Conservation (phyloP, 1,140 invertebrate genomes). For the Ooceraea biroi region DNA sequence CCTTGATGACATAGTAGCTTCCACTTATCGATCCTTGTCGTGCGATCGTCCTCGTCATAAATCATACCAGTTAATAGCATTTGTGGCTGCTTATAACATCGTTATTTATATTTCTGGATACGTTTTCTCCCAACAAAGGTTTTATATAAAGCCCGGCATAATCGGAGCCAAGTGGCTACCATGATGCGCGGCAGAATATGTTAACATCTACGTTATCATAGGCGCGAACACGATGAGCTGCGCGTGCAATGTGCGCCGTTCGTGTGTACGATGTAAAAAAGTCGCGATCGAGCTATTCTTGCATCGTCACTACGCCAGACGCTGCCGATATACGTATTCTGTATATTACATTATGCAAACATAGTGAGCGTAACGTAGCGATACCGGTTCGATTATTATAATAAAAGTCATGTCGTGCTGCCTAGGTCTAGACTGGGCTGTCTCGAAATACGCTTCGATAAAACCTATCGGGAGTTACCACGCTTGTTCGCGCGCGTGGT, state of each 20-base stretch:
- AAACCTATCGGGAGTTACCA: constrained; percentile 52
- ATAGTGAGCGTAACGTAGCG: background rate
- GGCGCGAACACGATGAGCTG: no score
- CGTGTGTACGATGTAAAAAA: constrained; percentile 46
- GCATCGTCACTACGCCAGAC: constrained; percentile 62
- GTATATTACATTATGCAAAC: constrained; percentile 67
- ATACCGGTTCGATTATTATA: constrained; percentile 18
- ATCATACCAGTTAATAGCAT: constrained; percentile 49
- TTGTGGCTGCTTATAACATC: constrained; percentile 48
- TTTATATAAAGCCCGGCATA: constrained; percentile 45
- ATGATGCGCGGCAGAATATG: constrained; percentile 2
- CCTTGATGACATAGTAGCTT: background rate
- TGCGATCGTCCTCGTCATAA: constrained; percentile 9
- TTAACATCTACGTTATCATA: background rate
- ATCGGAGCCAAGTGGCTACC: background rate
- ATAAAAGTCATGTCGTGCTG: constrained; percentile 12
- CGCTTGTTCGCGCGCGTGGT: constrained; percentile 24
- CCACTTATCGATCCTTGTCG: constrained; percentile 5
- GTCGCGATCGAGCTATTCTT: constrained; percentile 55
- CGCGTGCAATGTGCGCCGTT: no score
- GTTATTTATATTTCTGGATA: constrained; percentile 58
- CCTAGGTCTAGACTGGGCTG: background rate
- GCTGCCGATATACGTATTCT: constrained; percentile 45
- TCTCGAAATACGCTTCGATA: constrained; percentile 58
- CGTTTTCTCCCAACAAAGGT: constrained; percentile 50